Percentiles rank a stretch among this genome's conserved stretches.
Evolutionary conservation across 2,113 vertebrate species (phyloP).

Genomic region (Oostethus manadensis): DNA sequence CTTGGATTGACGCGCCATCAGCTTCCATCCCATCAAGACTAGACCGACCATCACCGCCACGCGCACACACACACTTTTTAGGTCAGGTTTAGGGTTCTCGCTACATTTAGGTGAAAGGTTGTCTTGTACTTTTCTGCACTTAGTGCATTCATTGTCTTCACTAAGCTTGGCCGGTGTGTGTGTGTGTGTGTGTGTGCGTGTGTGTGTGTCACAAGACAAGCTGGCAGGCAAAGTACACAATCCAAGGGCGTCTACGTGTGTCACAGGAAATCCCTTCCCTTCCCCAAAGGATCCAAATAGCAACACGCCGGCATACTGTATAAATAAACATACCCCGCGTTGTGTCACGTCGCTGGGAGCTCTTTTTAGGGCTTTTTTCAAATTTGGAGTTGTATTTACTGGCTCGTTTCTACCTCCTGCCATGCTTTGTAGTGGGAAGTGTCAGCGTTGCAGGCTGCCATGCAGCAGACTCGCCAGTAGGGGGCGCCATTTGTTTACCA

Average conservation of each 20-base stretch:
- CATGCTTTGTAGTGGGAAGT: too few species aligned
- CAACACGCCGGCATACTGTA: conserved; percentile 23
- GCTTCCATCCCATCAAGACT: too few species aligned
- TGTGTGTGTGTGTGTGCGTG: conserved; percentile 27
- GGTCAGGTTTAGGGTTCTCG: not conserved
- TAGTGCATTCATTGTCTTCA: not conserved
- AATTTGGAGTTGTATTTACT: too few species aligned
- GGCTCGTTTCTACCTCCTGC: too few species aligned
- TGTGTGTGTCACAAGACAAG: conserved; percentile 16
- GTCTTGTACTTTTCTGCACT: not conserved
- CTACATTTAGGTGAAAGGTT: not conserved
- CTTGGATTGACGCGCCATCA: too few species aligned
- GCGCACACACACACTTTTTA: not conserved
- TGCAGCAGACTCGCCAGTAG: conserved; percentile 22
- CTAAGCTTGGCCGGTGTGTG: conserved; percentile 3
- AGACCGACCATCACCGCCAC: too few species aligned
- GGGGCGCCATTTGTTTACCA: conserved; percentile 50
- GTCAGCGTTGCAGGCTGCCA: conserved; percentile 1
- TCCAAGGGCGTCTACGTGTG: conserved; percentile 59
- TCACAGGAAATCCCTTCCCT: conserved; percentile 71
- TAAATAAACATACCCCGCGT: conserved; percentile 36
- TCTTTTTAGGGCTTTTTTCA: too few species aligned
- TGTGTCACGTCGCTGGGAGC: too few species aligned
- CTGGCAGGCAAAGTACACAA: conserved; percentile 46
- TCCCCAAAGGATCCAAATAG: conserved; percentile 59